Percentiles rank a stretch among this genome's conserved stretches.
These are phyloP conservation scores for Antigone vipio DNA, from an alignment of 2,113 vertebrate genomes.

Conservation along the genomic window DNA sequence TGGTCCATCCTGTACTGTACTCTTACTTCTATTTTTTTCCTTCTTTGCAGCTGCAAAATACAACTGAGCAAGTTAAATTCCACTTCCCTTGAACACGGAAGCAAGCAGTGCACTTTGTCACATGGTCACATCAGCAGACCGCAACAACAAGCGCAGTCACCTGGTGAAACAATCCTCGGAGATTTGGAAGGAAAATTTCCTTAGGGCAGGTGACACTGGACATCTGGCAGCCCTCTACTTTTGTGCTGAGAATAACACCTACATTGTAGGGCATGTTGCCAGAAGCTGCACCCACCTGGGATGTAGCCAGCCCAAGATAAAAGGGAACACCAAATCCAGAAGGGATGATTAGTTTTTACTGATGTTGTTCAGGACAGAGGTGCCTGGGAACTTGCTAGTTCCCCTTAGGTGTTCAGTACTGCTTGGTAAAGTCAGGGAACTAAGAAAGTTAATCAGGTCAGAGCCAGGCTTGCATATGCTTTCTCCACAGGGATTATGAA, in stretches of 20 bases:
- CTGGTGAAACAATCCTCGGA: not conserved
- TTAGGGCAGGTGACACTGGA: not conserved
- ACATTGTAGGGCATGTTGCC: not conserved
- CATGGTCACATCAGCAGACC: not conserved
- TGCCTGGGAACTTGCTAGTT: not conserved
- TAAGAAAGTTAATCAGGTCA: constrained; percentile 55
- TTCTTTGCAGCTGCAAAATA: constrained; percentile 56
- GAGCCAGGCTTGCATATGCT: constrained; percentile 43
- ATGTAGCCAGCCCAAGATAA: not conserved
- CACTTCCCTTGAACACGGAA: constrained; percentile 54
- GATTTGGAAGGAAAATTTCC: constrained; percentile 41
- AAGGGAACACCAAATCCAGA: constrained; percentile 38
- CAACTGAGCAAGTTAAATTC: constrained; percentile 54
- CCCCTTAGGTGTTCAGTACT: not conserved
- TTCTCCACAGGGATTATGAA: constrained; percentile 48
- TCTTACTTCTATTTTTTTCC: constrained; percentile 52
- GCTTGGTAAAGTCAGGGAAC: not conserved
- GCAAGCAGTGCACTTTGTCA: constrained; percentile 27
- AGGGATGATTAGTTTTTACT: constrained; percentile 33
- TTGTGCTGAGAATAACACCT: not conserved
- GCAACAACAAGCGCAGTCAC: not conserved
- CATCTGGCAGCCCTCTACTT: constrained; percentile 2
- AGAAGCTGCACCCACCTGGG: constrained; percentile 41
- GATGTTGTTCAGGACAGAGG: not conserved
- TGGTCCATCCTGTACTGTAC: constrained; percentile 10